Evolutionary conservation across 2,888 invertebrate genomes (phyloP).

Genomic region (Pyrocoelia pectoralis): DNA sequence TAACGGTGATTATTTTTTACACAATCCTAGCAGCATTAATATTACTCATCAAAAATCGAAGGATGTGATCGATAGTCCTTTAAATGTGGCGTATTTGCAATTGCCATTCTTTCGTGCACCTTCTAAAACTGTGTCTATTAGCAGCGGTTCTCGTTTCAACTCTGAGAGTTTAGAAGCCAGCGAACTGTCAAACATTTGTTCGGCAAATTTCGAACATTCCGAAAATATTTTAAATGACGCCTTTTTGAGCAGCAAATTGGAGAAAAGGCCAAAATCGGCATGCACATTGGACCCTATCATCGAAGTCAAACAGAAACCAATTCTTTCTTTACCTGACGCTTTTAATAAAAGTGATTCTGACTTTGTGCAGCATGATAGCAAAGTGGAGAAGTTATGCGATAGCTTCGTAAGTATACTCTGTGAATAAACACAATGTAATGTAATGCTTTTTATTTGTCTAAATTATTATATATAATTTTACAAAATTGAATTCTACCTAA

Average conservation of each 20-base stretch:
- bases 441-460: no score
- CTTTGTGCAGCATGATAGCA: not conserved
- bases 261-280: not conserved
- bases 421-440: no score
- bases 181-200: slow-evolving; percentile 13
- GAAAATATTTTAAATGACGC: slow-evolving; percentile 7
- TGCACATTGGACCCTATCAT: not conserved
- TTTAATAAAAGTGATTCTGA: not conserved
- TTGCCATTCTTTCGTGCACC: not conserved
- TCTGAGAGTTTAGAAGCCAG: slow-evolving; percentile 18
- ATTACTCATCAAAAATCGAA: not conserved
- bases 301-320: not conserved
- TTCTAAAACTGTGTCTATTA: not conserved
- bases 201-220: slow-evolving; percentile 5
- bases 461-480: no score
- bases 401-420: slow-evolving; percentile 16
- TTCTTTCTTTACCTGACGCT: not conserved
- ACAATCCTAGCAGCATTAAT: not conserved
- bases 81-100: slow-evolving; percentile 17
- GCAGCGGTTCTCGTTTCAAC: slow-evolving; percentile 4
- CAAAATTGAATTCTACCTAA: no score
- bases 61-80: not conserved
- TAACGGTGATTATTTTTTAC: not conserved
- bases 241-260: not conserved
- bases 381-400: not conserved